phyloP scores from a whole-genome alignment of 2,113 vertebrate genomes.

The Sylvilagus bachmani region DNA sequence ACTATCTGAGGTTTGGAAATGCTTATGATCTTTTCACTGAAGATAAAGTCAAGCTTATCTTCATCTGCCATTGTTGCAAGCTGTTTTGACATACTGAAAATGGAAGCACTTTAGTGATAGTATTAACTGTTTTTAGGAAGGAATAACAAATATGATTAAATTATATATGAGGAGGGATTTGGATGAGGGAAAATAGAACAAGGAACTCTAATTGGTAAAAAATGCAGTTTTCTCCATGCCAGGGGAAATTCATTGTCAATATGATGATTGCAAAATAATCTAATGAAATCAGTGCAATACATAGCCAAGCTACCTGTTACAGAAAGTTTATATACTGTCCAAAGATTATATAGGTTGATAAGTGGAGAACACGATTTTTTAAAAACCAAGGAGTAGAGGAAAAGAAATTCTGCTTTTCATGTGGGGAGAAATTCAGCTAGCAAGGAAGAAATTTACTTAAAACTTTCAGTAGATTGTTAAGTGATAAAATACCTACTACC shows the following conservation, averaged over 20 bases:
- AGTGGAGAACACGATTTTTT: background rate
- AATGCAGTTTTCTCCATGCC: background rate
- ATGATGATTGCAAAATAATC: slow-evolving; percentile 23
- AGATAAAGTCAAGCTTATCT: slow-evolving; percentile 73
- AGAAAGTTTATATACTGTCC: slow-evolving; percentile 52
- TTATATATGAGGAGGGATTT: slow-evolving; percentile 77
- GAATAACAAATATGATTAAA: slow-evolving; percentile 77
- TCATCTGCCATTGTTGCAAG: slow-evolving; percentile 84
- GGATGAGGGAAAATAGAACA: slow-evolving; percentile 53
- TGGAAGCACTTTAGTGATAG: slow-evolving; percentile 93
- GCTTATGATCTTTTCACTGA: slow-evolving; percentile 65
- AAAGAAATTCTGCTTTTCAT: slow-evolving; percentile 59
- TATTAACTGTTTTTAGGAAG: slow-evolving; percentile 79
- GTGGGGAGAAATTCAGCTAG: slow-evolving; percentile 47
- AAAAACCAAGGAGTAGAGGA: background rate
- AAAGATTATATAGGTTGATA: slow-evolving; percentile 41
- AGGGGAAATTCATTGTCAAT: slow-evolving; percentile 41
- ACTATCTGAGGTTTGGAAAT: slow-evolving; percentile 89
- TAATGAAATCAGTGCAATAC: slow-evolving; percentile 48
- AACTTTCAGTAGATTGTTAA: slow-evolving; percentile 63
- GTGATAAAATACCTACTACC: slow-evolving; percentile 37
- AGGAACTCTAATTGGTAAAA: slow-evolving; percentile 23
- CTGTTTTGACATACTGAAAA: slow-evolving; percentile 88
- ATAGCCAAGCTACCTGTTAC: background rate
- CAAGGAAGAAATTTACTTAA: slow-evolving; percentile 51